Evolutionary conservation across 2,888 invertebrate species (phyloP).

Genomic region (Aleiodes testaceus): DNA sequence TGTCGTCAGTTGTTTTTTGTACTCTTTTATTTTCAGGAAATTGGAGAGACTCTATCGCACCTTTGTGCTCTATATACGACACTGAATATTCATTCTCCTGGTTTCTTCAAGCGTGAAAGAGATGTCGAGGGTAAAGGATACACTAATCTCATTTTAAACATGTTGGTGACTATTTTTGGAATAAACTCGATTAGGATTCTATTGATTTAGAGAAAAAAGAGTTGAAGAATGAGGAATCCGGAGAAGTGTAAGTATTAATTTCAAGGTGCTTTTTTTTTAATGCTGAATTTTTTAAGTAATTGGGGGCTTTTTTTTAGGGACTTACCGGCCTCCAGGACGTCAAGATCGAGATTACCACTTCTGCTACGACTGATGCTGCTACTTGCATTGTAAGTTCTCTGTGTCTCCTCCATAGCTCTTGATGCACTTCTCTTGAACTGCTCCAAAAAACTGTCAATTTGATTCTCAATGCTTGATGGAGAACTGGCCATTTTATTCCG

Average conservation of each 20-base stretch:
- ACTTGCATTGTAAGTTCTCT: constrained; percentile 63
- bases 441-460: constrained; percentile 89
- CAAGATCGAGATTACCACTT: constrained; percentile 69
- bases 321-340: constrained; percentile 69
- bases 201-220: neutral
- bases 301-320: too few relatives aligned
- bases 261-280: too few relatives aligned
- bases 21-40: neutral
- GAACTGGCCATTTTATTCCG: constrained; percentile 77
- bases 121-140: too few relatives aligned
- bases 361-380: constrained; percentile 68
- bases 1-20: too few relatives aligned
- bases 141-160: too few relatives aligned
- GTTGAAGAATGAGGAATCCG: neutral
- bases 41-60: neutral
- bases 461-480: constrained; percentile 84
- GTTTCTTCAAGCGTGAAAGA: constrained; percentile 3
- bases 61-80: neutral
- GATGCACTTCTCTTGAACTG: constrained; percentile 87
- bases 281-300: too few relatives aligned
- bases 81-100: neutral
- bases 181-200: neutral
- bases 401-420: constrained; percentile 80
- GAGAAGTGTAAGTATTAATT: neutral
- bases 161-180: neutral